Conservation (phyloP, 2,888 invertebrate species). For the Cepaea hortensis region DNA sequence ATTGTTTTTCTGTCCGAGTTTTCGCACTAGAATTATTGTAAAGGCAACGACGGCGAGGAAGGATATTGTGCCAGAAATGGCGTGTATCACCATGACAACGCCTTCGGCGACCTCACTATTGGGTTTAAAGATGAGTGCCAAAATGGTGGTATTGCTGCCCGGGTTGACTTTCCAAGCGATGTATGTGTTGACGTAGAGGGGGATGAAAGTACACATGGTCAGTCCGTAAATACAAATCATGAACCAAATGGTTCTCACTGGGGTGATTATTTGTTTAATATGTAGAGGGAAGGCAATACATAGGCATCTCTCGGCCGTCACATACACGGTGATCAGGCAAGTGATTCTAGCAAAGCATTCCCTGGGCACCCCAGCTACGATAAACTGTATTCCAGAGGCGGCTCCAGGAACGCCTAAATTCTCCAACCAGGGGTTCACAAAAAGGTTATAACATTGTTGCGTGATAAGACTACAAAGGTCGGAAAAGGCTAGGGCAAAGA, state of each 20-base stretch:
- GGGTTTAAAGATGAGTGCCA: background rate
- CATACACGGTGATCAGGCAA: conserved; percentile 15
- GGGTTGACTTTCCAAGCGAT: conserved; percentile 21
- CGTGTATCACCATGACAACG: background rate
- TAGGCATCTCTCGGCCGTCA: conserved; percentile 27
- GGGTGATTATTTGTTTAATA: conserved; percentile 21
- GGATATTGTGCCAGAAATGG: background rate
- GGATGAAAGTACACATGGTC: background rate
- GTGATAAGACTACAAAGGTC: conserved; percentile 20
- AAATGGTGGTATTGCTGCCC: background rate
- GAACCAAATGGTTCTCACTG: background rate
- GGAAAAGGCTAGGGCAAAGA: conserved; percentile 24
- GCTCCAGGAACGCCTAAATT: background rate
- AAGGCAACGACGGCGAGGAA: background rate
- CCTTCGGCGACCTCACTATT: background rate
- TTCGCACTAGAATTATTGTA: background rate
- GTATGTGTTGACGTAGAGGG: background rate
- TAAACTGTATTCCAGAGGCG: background rate
- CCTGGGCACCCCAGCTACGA: background rate
- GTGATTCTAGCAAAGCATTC: conserved; percentile 12
- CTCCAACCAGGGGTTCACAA: background rate
- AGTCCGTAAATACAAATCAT: background rate
- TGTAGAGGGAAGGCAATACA: conserved; percentile 26
- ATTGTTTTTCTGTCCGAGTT: background rate
- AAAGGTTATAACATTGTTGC: background rate